Evolutionary conservation across 2,888 invertebrate species (phyloP), one percentile per base, ranked within the genome.

Genomic region (Catocala nupta): DNA sequence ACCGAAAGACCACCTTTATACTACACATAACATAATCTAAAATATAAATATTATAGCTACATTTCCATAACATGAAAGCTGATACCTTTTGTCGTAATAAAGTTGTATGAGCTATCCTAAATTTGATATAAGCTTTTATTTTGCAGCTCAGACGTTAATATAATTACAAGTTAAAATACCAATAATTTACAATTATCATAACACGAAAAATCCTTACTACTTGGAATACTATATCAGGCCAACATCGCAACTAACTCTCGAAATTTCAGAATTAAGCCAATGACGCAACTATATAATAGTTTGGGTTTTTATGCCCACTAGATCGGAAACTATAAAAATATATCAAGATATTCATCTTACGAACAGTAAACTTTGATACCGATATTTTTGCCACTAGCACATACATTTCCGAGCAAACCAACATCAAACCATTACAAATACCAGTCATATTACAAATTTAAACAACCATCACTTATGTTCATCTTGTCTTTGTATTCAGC

Each of bases 291-390:
- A 85, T 85, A 82, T 84, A 84, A 84, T 78, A 81, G 81, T 78
- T 75, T 70, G 75, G 71, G 77, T 65, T 85, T 90, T 90, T 90
- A 90, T 84, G 83, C 78, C 81, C 81, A 80, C 79, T 79, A 80
- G 75, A 87, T 90, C 84, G 86, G 84, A 87, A 90, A 86, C 88
- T 86, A 87, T 89, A 90, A 90, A 90, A 90, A 88, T 84, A 82
- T 75, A 80, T 74, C 70, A 74, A 81, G 75, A 82, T 77, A 81
- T 83, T 81, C 77, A 70, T 81, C 73, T 79, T 77, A 81, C 70
- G 65, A 78, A 79, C 77, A 79, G 74, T 81, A 81, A 84, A 82
- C 81, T 73, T 74, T 61, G 54, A 77, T 73, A 68, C 65, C 61
- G 73, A 71, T 75, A 72, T 77, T 77, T 70, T 73, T 65, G 59